Evolutionary conservation across 2,113 vertebrate species (phyloP).

Genomic region (Grammomys surdaster): DNA sequence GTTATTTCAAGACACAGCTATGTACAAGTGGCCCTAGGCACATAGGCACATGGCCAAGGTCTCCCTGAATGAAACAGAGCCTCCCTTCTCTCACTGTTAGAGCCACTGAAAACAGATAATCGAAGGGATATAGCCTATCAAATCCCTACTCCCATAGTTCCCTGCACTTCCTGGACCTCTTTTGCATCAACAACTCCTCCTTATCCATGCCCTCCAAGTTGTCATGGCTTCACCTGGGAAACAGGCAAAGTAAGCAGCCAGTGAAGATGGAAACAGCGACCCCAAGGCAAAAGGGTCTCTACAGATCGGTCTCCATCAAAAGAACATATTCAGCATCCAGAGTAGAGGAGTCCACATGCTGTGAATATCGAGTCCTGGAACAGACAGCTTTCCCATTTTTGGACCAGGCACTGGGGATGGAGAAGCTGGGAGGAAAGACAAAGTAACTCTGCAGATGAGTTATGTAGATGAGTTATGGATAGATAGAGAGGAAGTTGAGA

Average conservation of each 20-base stretch:
- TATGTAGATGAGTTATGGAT: not conserved
- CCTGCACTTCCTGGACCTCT: slow-evolving; percentile 81
- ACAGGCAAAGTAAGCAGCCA: slow-evolving; percentile 1
- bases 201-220: slow-evolving; percentile 14
- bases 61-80: not conserved
- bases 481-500: slow-evolving; percentile 33
- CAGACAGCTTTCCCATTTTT: slow-evolving; percentile 10
- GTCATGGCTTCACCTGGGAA: slow-evolving; percentile 41
- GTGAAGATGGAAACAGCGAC: not conserved
- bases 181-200: slow-evolving; percentile 63
- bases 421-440: not conserved
- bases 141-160: slow-evolving; percentile 71
- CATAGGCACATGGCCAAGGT: not conserved
- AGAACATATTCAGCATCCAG: not conserved
- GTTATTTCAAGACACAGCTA: not conserved
- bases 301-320: not conserved
- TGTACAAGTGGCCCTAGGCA: not conserved
- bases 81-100: not conserved
- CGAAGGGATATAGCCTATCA: slow-evolving; percentile 71
- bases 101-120: slow-evolving; percentile 76
- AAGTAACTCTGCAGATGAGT: slow-evolving; percentile 48
- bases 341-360: not conserved
- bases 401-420: not conserved
- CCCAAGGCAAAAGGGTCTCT: not conserved
- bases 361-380: slow-evolving; percentile 35